Evolutionary conservation across 2,797 vertebrate species (phyloP), one percentile per base, ranked within the genome.

Genomic region (Poeciliopsis paucimaculata): DNA sequence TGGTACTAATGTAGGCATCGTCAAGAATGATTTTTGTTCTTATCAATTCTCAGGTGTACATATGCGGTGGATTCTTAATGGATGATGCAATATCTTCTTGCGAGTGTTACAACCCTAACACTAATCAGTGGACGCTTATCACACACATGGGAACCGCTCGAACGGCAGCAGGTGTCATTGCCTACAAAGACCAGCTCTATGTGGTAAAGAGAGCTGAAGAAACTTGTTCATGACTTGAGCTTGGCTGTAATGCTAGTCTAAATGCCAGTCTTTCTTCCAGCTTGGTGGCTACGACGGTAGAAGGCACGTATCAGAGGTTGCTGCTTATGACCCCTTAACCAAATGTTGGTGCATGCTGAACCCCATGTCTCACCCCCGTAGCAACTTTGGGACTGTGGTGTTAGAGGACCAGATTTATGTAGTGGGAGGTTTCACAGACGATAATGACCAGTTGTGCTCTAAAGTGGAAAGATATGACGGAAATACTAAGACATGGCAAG

Each of bases 301-400:
- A 8, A 92, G 87, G 45, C 91, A 95, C 1, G 88, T 96, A 1
- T 85, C 83, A 55, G 96, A 85, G 0, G 96, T 87, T 0, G 95
- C 96, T 75, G 94, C 86, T 12, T 97, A 96, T 80, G 94, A 93
- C 86, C 96, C 96, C 0, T 0, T 36, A 0, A 76, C 85, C 51
- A 90, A 96, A 68, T 78, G 64, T 0, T 97, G 97, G 96, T 88
- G 72, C 5, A n/a, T 36, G 0, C 60, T 94, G 28, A 75, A 93
- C 46, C 80, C 86, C 31, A 97, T 97, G 97, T 87, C 94, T 28
- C 94, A 88, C 1, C 88, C 93, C 5, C 95, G 96, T 43, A 94
- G 96, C 87, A 96, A 96, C 90, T 97, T 97, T 15, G 96, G 96
- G 78, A 95, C 96, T 0, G 96, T 94, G 31, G 95, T 96, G 83